Percentiles rank a stretch among this genome's conserved stretches.
These are phyloP conservation scores for Cranoglanis bouderius DNA, from an alignment of 2,113 vertebrate species.

Conservation along the genomic window DNA sequence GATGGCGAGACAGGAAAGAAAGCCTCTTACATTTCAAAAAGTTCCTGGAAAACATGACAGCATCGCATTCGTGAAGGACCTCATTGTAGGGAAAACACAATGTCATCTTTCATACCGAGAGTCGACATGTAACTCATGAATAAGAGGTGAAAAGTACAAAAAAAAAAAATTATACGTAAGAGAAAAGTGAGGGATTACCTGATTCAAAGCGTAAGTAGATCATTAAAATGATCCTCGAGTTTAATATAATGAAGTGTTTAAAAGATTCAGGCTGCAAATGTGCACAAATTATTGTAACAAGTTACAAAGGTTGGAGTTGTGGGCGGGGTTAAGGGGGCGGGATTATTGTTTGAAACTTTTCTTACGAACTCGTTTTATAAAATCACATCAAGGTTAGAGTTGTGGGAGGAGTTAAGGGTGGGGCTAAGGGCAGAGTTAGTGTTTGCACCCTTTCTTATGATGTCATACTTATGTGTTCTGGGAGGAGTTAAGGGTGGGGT, in stretches of 20 bases:
- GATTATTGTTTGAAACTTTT: background rate
- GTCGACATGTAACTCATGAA: background rate
- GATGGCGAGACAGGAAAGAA: slow-evolving; percentile 61
- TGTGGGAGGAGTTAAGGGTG: background rate
- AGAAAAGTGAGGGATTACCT: background rate
- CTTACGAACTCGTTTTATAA: background rate
- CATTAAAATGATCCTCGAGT: background rate
- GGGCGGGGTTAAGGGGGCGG: background rate
- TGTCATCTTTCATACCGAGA: slow-evolving; percentile 32
- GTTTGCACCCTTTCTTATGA: background rate
- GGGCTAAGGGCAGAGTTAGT: background rate
- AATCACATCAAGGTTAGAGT: background rate
- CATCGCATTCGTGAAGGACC: slow-evolving; percentile 47
- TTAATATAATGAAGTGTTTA: background rate
- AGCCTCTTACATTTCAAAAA: slow-evolving; percentile 50
- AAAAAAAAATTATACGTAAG: background rate
- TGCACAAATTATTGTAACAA: background rate
- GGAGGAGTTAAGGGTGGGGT: background rate
- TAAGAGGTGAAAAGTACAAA: slow-evolving; percentile 1
- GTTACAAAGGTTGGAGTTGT: background rate
- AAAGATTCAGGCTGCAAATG: background rate
- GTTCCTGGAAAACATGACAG: slow-evolving; percentile 71
- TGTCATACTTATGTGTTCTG: no score
- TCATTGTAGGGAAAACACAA: slow-evolving; percentile 26
- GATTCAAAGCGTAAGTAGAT: background rate